phyloP scores from a whole-genome alignment of 1,140 invertebrate species.

The Procambarus clarkii region DNA sequence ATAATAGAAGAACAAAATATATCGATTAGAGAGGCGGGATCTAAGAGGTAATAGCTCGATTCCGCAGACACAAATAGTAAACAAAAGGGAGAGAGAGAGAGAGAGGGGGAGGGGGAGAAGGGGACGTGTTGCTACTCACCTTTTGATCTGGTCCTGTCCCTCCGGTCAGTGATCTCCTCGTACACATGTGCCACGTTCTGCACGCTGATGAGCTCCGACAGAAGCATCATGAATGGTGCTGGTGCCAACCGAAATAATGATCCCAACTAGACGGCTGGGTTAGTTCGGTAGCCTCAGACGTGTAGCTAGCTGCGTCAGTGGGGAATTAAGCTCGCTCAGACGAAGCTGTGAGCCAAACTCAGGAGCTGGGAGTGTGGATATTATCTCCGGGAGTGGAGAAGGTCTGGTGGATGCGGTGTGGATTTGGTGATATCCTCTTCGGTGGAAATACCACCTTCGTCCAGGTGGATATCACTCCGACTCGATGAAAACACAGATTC shows the following conservation, averaged over 20 bases:
- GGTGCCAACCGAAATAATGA: neutral
- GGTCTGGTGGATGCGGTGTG: too few relatives aligned
- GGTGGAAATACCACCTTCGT: neutral
- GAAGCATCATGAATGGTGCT: constrained; percentile 16
- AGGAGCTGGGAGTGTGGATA: too few relatives aligned
- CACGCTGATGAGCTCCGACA: constrained; percentile 48
- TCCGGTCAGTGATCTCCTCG: constrained; percentile 48
- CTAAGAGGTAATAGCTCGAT: too few relatives aligned
- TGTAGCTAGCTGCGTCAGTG: too few relatives aligned
- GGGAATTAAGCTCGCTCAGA: too few relatives aligned
- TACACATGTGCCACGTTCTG: constrained; percentile 59
- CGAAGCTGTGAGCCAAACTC: too few relatives aligned
- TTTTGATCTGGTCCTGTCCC: constrained; percentile 41
- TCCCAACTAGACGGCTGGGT: neutral
- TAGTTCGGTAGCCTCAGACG: too few relatives aligned
- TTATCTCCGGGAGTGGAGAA: too few relatives aligned
- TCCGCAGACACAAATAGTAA: too few relatives aligned
- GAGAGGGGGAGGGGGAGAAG: neutral
- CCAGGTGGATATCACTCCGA: neutral
- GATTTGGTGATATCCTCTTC: too few relatives aligned
- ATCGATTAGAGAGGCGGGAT: too few relatives aligned
- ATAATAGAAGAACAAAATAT: too few relatives aligned
- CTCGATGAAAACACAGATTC: neutral
- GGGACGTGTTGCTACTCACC: neutral
- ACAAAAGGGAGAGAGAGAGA: neutral